Base-by-base conservation (phyloP, 2,113 vertebrate species). In the Megatriorchis doriae region DNA sequence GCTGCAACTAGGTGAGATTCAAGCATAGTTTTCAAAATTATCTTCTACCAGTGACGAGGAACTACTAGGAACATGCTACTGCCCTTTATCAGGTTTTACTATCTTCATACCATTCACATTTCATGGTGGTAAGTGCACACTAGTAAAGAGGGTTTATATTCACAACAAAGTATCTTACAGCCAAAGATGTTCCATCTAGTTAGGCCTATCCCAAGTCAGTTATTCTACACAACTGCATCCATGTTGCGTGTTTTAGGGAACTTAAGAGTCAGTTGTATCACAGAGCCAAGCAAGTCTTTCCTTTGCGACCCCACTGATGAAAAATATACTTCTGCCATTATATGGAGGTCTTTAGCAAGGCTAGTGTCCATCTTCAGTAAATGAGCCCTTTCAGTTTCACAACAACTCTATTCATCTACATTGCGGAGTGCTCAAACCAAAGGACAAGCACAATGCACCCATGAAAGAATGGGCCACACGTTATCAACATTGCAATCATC, bases 391-490 rank as follows among this genome's bases (percentile, higher is more conserved):
- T 45, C 38, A 14, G 22, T 40, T 52, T 17, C 45, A 86, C 38
- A 18, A 11, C 38, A 66, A 22, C 36, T 62, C 20, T 42, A 13
- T 2, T 55, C 31, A 79, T 25, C 26, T 13, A 15, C 7, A 36
- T 21, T 20, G 16, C 5, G 3, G 9, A 72, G 58, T 10, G 7
- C 32, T 59, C 66, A 66, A 20, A 50, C 3, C 27, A 47, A 80
- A 53, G 45, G 59, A 32, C 42, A 67, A 68, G n/a, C 34, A 52
- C 21, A n/a, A 47, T 1, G 11, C 12, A 71, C 13, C 45, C 38
- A 18, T 3, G 22, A 43, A 12, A 5, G 7, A 72, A 45, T 0
- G 6, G 65, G 31, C 50, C 19, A 22, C 15, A 20, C 1, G 0
- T 29, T 47, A 78, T 9, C 17, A 47, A 15, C 10, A 5, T 0